Percentiles rank a stretch among this genome's conserved stretches.
Evolutionary conservation across 1,140 invertebrate genomes (phyloP).

Genomic region (Odontomachus brunneus): DNA sequence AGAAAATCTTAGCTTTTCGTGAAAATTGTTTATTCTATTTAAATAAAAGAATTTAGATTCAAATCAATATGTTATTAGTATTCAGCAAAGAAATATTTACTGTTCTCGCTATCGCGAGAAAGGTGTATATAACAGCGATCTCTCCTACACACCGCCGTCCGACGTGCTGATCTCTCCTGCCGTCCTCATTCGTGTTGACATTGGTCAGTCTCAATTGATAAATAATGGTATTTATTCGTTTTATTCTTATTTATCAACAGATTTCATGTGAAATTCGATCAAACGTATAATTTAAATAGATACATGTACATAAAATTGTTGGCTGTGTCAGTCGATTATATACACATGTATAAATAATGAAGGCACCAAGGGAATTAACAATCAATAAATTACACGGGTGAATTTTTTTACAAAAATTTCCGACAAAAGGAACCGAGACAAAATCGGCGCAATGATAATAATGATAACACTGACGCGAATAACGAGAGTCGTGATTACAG

Average conservation of each 20-base stretch:
- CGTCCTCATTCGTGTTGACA: constrained; percentile 15
- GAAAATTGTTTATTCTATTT: too few species aligned
- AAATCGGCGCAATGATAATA: constrained; percentile 31
- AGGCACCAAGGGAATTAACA: constrained; percentile 72
- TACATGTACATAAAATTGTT: constrained; percentile 46
- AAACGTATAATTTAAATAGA: constrained; percentile 50
- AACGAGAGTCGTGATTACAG: constrained; percentile 4
- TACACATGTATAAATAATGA: constrained; percentile 73
- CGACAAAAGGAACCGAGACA: background rate
- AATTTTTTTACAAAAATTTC: constrained; percentile 41
- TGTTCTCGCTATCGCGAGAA: too few species aligned
- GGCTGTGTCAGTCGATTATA: constrained; percentile 63
- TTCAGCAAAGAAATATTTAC: too few species aligned
- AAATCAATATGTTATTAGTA: too few species aligned
- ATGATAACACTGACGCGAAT: constrained; percentile 18
- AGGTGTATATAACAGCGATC: constrained; percentile 16
- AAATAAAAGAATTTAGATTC: too few species aligned
- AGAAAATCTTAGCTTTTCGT: too few species aligned
- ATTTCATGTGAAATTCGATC: constrained; percentile 41
- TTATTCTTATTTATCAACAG: constrained; percentile 65
- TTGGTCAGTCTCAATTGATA: constrained; percentile 24
- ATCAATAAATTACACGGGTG: constrained; percentile 68
- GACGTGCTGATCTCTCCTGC: background rate
- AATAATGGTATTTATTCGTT: constrained; percentile 61
- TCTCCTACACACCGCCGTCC: too few species aligned